A percentile compares a stretch with the other conserved stretches of the same genome.
phyloP scores from a whole-genome alignment of 1,140 invertebrate species.

The Tenebrio molitor region DNA sequence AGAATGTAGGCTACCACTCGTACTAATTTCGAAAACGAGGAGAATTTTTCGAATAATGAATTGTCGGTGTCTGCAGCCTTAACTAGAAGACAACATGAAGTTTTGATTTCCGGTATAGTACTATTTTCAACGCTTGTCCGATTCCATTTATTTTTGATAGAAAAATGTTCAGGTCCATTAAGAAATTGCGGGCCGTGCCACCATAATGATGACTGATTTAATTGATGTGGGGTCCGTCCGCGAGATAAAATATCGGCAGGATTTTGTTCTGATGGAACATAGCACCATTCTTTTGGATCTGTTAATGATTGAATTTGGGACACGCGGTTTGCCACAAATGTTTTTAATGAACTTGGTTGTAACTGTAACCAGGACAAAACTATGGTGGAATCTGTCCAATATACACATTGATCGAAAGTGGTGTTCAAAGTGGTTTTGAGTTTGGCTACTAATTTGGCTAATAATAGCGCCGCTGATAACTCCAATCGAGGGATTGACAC shows the following conservation, averaged over 20 bases:
- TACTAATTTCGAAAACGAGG: too few relatives aligned
- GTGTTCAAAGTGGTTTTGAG: background rate
- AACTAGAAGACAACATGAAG: too few relatives aligned
- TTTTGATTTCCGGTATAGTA: too few relatives aligned
- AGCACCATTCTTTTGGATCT: conserved; percentile 50
- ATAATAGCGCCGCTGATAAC: conserved; percentile 39
- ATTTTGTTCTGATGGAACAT: conserved; percentile 57
- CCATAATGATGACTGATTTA: conserved; percentile 43
- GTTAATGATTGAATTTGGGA: conserved; percentile 53
- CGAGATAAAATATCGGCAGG: conserved; percentile 60
- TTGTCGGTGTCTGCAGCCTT: too few relatives aligned
- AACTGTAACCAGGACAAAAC: conserved; percentile 46
- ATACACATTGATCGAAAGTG: conserved; percentile 20
- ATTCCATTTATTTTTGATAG: too few relatives aligned
- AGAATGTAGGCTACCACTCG: too few relatives aligned
- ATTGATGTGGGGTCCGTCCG: conserved; percentile 45
- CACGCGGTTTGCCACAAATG: conserved; percentile 58
- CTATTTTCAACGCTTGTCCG: too few relatives aligned
- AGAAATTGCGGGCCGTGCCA: conserved; percentile 56
- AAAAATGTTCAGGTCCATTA: too few relatives aligned
- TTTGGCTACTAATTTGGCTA: conserved; percentile 28
- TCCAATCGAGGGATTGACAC: conserved; percentile 46
- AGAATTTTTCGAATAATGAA: too few relatives aligned
- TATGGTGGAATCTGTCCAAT: conserved; percentile 53
- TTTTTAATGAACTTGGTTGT: conserved; percentile 45